These are phyloP conservation scores for Rhabdomys dilectus DNA, from an alignment of 2,113 vertebrate species.

Conservation along the genomic window DNA sequence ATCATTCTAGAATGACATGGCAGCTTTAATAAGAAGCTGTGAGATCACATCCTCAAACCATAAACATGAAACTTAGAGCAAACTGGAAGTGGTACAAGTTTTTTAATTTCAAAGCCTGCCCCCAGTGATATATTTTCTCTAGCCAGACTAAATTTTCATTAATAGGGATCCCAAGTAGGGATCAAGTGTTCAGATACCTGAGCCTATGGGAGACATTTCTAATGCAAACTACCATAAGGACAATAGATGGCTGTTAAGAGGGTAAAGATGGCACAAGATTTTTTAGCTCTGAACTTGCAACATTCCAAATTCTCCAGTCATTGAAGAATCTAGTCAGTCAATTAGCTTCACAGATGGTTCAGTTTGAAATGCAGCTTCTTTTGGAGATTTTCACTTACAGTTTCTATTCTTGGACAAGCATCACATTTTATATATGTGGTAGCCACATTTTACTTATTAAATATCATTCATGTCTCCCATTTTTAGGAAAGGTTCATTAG, in stretches of 20 bases:
- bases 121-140: not conserved
- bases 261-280: not conserved
- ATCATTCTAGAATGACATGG: not conserved
- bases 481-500: not conserved
- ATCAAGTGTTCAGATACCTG: not conserved
- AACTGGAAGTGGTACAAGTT: not conserved
- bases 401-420: not conserved
- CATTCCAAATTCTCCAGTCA: not conserved
- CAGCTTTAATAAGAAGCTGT: not conserved
- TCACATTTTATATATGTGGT: not conserved
- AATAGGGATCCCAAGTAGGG: not conserved
- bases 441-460: not conserved
- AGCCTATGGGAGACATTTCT: not conserved
- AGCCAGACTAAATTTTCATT: not conserved
- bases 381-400: not conserved
- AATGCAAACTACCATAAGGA: not conserved
- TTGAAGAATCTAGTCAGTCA: not conserved
- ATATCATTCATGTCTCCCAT: not conserved
- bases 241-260: not conserved
- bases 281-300: not conserved
- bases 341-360: not conserved
- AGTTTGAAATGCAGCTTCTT: not conserved
- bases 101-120: not conserved
- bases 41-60: not conserved
- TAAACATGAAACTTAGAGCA: not conserved